Evolutionary conservation across 2,888 invertebrate species (phyloP), one percentile per base, ranked within the genome.

Genomic region (Eremobia ochroleuca): DNA sequence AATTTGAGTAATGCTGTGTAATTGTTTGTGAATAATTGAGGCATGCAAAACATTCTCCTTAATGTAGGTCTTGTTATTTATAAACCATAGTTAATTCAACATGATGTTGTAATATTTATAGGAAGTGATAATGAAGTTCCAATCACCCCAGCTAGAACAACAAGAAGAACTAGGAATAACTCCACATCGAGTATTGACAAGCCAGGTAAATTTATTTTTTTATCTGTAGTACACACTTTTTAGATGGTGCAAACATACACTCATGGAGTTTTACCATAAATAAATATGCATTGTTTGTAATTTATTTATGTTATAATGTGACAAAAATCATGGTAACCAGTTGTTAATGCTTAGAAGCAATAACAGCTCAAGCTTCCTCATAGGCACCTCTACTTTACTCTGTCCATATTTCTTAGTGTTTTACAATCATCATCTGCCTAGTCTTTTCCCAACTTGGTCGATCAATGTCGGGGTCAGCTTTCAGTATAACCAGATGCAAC

Each of bases 81-180:
- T 4, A 46, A 21, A 31, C 25, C 2, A 15, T 18, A 31, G 37
- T 40, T 31, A 43, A 46, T 64, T 15, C 5, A 59, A 49, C 9
- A 34, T 34, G 0, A 34, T 2, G 15, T 40, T 74, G 18, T 71
- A 72, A 46, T 34, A 49, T 76, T 93, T 94, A 79, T 91, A 97
- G 96, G 94, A n/a, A 96, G 96, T 92, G 96, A 96, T 73, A 94
- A 88, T 87, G 96, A 96, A 89, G 83, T 92, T 52, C 83, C 93
- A 49, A 55, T 90, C 5, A 96, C 96, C 77, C 95, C 96, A 58
- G 91, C 85, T 15, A 92, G 92, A 80, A 90, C 90, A 80, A 92
- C 91, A 8, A 92, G 95, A 84, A 92, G 93, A 82, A 94, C 94
- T 21, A 93, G 95, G 73, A 96, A 94, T 81, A 94, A 95, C 84